These are phyloP conservation scores for Gobiocypris rarus DNA, from an alignment of 2,113 vertebrate species.

Conservation along the genomic window DNA sequence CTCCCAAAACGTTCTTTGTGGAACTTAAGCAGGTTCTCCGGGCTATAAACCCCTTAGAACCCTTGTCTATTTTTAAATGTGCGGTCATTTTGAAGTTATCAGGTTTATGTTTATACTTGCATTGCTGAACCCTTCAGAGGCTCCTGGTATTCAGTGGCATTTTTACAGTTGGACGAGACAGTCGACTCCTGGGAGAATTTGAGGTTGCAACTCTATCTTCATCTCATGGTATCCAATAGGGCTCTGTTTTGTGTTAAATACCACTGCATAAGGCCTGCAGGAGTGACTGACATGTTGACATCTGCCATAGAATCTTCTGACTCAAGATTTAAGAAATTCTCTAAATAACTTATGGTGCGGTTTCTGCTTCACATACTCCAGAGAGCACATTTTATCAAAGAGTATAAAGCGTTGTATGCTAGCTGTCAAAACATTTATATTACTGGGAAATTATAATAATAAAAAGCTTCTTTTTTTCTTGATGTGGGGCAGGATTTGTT, in stretches of 20 bases:
- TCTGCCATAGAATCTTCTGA: constrained; percentile 11
- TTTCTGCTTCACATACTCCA: neutral
- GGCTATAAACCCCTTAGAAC: neutral
- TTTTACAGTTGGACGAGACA: constrained; percentile 14
- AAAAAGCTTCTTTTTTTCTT: neutral
- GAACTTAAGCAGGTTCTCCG: neutral
- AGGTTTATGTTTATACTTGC: neutral
- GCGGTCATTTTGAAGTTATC: neutral
- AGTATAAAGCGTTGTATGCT: neutral
- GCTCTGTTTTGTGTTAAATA: constrained; percentile 12
- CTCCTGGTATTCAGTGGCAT: constrained; percentile 19
- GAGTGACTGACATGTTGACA: constrained; percentile 31
- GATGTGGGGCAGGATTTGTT: constrained; percentile 5
- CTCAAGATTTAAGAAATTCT: constrained; percentile 2
- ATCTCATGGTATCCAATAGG: neutral
- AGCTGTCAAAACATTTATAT: neutral
- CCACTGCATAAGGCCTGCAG: neutral
- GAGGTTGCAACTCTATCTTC: constrained; percentile 36
- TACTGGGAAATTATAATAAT: neutral
- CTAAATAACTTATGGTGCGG: neutral
- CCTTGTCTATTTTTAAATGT: neutral
- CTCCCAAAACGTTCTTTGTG: too few species aligned
- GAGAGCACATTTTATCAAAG: constrained; percentile 9
- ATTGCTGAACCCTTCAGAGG: neutral
- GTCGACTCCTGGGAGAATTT: constrained; percentile 29